These are phyloP conservation scores for Rotaria macrura DNA, from an alignment of 2,888 invertebrate species.

Conservation along the genomic window DNA sequence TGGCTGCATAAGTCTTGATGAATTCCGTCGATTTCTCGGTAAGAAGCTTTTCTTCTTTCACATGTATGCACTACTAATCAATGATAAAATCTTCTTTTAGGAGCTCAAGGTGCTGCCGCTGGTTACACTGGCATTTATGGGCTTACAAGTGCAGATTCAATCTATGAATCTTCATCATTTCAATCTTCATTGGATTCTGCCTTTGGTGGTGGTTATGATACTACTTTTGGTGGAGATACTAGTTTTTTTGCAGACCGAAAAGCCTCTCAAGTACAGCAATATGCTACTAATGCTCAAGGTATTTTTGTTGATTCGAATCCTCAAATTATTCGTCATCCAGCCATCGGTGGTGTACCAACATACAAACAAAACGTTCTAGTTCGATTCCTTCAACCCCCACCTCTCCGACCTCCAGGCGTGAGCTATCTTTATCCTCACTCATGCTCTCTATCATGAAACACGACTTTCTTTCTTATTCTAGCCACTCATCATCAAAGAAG, in stretches of 20 bases:
- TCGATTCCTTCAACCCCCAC: constrained; percentile 15
- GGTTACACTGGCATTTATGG: not conserved
- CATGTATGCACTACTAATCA: not conserved
- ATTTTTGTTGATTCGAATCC: not conserved
- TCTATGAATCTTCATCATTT: not conserved
- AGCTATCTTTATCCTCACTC: not conserved
- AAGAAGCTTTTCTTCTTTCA: not conserved
- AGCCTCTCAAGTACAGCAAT: not conserved
- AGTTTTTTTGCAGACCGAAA: no score
- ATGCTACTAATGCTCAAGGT: constrained; percentile 19
- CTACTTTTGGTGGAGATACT: no score
- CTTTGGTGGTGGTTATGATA: not conserved
- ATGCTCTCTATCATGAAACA: not conserved
- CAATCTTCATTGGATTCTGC: no score
- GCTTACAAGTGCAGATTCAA: not conserved
- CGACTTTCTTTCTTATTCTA: not conserved
- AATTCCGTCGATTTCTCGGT: not conserved
- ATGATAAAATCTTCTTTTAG: not conserved
- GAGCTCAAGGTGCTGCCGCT: not conserved
- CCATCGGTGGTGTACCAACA: not conserved
- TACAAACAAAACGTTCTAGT: not conserved
- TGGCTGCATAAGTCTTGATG: not conserved
- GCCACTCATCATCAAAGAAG: constrained; percentile 19
- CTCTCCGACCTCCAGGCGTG: not conserved
- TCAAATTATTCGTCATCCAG: not conserved